Evolutionary conservation across 2,888 invertebrate genomes (phyloP), one percentile per base, ranked within the genome.

Genomic region (Balanococcus diminutus): DNA sequence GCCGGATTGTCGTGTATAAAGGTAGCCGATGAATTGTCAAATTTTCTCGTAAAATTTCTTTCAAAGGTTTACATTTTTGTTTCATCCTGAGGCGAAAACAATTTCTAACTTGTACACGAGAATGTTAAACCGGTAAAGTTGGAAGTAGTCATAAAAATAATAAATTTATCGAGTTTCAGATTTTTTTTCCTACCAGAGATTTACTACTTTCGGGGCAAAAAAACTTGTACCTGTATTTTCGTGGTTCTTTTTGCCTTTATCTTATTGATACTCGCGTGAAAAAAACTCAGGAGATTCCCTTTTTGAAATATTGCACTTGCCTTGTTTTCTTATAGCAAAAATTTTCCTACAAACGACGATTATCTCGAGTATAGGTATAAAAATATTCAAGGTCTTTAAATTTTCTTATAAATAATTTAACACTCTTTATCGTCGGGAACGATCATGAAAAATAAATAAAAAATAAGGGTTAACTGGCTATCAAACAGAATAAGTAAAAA

Each of bases 1-100:
- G 56, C 22, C 22, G 22, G 56, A 22, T 22, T 56, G 19, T 56
- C 56, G 9, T n/a, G n/a, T 9, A 56, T 56, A 56, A 56, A 56
- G 56, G 56, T 56, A 56, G 56, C 56, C 56, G 22, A 56, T 56
- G 56, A 56, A 56, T 56, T 22, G 56, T 56, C 56, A 56, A 56
- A 56, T 56, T 56, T 56, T 9, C 56, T 56, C 56, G 56, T 56
- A 56, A 56, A 56, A 56, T 56, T 22, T 56, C 56, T 19, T 56
- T 11, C 11, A 42, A 42, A 22, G 56, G 56, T 56, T 56, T 56
- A 56, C 9, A 56, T 56, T 56, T 56, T 56, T 22, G 19, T 22
- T 8, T 0, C 56, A 22, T 19, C 56, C 22, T 9, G 8, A 56
- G 56, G 56, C 56, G 6, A 22, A 56, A 56, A 56, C 56, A 56